Base-by-base conservation (phyloP, 2,888 invertebrate species). In the Mimumesa dahlbomi region DNA sequence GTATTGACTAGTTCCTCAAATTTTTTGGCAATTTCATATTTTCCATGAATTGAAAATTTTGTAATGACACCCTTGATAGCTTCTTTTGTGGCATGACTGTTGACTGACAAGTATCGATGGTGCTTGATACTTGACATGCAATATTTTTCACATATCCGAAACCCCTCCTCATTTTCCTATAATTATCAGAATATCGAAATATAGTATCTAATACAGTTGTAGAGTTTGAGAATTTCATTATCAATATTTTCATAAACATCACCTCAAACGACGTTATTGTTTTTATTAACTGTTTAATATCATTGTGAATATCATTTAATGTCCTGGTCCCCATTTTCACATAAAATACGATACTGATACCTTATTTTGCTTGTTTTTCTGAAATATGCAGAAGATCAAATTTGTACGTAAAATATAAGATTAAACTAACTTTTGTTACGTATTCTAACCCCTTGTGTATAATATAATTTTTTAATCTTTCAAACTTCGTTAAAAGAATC, bases 301-400 rank as follows among this genome's bases (percentile, higher is more conserved):
- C 88, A 53, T 82, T 85, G 16, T 84, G 83, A 71, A 88, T 88
- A 52, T 89, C 88, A 21, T 72, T 81, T 21, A 88, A 68, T 38
- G 81, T 82, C 66, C 82, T 84, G 2, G 88, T 87, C 25, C 85
- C 94, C 94, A 22, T 90, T 92, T 48, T 84, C 94, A 46, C 94
- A 93, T 76, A 91, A 91, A 72, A 91, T 49, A 40, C 14, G 4
- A 18, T 16, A 22, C 19, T 52, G 1, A 16, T n/a, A n/a, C n/a
- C n/a, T n/a, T n/a, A 25, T 6, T 7, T 25, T 7, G 25, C 25
- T 25, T 25, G 25, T 5, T 25, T 25, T 25, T 25, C 14, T 42
- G 3, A 18, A 40, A 34, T 11, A 13, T 6, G 1, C 11, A 19
- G 1, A 40, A 31, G 22, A 16, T 7, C 21, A 22, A 53, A 14